phyloP scores from a whole-genome alignment of 2,113 vertebrate genomes.

The Brienomyrus brachyistius region DNA sequence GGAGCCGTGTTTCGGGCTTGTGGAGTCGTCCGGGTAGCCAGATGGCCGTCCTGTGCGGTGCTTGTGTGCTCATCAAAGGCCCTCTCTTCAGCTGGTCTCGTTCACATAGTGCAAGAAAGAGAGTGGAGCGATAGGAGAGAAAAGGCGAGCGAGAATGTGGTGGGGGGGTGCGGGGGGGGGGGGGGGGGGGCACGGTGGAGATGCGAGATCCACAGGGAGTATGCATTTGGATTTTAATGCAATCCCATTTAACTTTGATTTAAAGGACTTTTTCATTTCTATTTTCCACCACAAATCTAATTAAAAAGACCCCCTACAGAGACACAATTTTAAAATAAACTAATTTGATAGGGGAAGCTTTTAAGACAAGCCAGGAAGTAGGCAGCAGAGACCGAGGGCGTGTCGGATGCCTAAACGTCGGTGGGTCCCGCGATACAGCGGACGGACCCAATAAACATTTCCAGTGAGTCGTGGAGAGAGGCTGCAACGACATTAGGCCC shows the following conservation, averaged over 20 bases:
- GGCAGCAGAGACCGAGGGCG: constrained; percentile 8
- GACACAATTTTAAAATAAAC: background rate
- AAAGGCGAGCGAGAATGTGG: background rate
- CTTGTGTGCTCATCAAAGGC: constrained; percentile 13
- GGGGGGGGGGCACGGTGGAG: background rate
- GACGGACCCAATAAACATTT: background rate
- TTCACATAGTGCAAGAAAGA: background rate
- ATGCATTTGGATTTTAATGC: constrained; percentile 25
- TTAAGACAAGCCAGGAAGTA: background rate
- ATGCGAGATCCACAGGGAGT: background rate
- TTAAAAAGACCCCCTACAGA: constrained; percentile 30
- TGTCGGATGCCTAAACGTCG: background rate
- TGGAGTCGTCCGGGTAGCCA: background rate
- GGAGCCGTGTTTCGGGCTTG: background rate
- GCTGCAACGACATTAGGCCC: background rate
- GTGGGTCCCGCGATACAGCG: background rate
- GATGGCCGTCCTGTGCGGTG: background rate
- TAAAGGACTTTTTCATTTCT: constrained; percentile 24
- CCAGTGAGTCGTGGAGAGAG: background rate
- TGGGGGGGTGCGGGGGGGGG: background rate
- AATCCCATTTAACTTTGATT: constrained; percentile 30
- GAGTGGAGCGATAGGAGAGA: background rate
- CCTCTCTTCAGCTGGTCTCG: background rate
- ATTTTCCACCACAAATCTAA: constrained; percentile 22
- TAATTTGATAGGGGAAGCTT: background rate